These are phyloP conservation scores for Equus quagga DNA, from an alignment of 2,113 vertebrate genomes.

Conservation along the genomic window DNA sequence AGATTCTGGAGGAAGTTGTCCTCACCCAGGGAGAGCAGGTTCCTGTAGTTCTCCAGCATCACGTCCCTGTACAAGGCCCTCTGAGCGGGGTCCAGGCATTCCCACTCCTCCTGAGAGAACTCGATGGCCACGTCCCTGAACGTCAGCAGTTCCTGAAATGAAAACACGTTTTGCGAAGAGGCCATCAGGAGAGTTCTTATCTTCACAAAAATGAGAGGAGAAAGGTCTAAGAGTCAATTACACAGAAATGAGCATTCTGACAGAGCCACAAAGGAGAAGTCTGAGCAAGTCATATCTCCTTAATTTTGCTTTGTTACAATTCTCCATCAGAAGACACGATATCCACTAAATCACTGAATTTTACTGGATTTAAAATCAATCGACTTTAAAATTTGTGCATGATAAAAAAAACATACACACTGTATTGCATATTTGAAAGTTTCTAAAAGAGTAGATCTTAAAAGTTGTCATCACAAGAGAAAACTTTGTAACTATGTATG, in stretches of 20 bases:
- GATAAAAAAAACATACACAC: background rate
- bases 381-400: background rate
- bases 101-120: slow-evolving; percentile 8
- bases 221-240: background rate
- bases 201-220: background rate
- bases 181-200: background rate
- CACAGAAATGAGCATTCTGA: background rate
- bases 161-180: background rate
- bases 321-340: background rate
- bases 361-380: no score
- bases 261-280: background rate
- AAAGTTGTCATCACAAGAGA: no score
- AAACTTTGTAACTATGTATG: no score
- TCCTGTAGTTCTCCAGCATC: background rate
- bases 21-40: background rate
- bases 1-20: background rate
- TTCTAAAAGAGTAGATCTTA: no score
- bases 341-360: no score
- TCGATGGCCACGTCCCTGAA: background rate
- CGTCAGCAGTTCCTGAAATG: background rate
- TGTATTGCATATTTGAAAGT: no score
- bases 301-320: background rate
- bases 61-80: background rate
- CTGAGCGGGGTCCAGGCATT: background rate
- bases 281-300: background rate